phyloP scores from a whole-genome alignment of 2,797 vertebrate species.

The Sandelia bainsii region DNA sequence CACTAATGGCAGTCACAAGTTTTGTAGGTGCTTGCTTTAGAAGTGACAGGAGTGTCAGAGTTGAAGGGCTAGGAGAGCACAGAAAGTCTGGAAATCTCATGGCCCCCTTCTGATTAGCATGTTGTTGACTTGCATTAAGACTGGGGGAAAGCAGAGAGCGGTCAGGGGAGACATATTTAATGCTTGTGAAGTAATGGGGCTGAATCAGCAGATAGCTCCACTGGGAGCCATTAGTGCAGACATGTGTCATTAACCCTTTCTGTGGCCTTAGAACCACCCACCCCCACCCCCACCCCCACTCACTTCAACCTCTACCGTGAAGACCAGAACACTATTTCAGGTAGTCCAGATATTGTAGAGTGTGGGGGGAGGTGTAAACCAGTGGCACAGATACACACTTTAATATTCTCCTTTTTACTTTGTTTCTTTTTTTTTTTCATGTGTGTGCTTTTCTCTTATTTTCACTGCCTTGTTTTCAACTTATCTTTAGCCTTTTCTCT shows the following conservation, averaged over 20 bases:
- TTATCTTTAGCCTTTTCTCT: not conserved
- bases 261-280: conserved; percentile 73
- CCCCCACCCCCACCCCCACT: conserved; percentile 30
- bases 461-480: conserved; percentile 21
- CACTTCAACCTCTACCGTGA: conserved; percentile 19
- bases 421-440: conserved; percentile 3
- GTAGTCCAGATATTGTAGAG: conserved; percentile 27
- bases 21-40: conserved; percentile 40
- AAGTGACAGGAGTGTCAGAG: conserved; percentile 50
- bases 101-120: conserved; percentile 83
- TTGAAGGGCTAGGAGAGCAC: conserved; percentile 52
- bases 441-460: not conserved
- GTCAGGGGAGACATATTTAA: conserved; percentile 90
- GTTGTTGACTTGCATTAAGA: conserved; percentile 84
- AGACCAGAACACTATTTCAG: conserved; percentile 58
- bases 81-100: conserved; percentile 72
- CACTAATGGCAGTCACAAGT: conserved; percentile 50
- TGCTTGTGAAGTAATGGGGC: conserved; percentile 90
- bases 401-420: conserved; percentile 25
- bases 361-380: conserved; percentile 30
- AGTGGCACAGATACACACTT: conserved; percentile 32
- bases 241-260: conserved; percentile 90
- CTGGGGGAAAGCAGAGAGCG: conserved; percentile 78
- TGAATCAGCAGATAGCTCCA: conserved; percentile 91
- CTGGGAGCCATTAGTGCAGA: conserved; percentile 88